Evolutionary conservation across 1,140 invertebrate genomes (phyloP), one percentile per base, ranked within the genome.

Genomic region (Procambarus clarkii): DNA sequence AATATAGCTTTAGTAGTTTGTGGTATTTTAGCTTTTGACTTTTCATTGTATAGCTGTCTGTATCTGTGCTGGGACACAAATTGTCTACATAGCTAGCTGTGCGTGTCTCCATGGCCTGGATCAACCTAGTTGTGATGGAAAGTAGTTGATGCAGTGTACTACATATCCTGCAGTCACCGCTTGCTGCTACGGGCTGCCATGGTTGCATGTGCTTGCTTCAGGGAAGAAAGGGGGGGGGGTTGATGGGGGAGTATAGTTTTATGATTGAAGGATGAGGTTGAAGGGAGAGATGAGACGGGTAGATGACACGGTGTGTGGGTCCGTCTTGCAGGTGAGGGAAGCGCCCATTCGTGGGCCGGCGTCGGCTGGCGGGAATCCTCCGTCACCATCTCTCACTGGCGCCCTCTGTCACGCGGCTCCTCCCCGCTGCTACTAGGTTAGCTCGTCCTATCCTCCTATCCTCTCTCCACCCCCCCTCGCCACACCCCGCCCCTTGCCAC

Each of bases 351-450:
- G n/a, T 93, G 92, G 92, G 92, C 92, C 50, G 92, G 92, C 54
- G 92, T 93, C 45, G 92, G 92, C 76, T 93, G 92, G 92, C 82
- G 92, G 45, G 92, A 93, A 83, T 91, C 92, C 79, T 93, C 92
- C 48, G 84, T 93, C 60, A 88, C 18, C 60, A 77, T 93, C 11
- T 76, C 90, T 34, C 89, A 89, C 87, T 93, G 92, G 92, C 89
- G 92, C 21, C 92, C 92, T 21, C 90, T 93, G 21, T 93, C 92
- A 9, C 81, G 92, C 44, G 92, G 92, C 46, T 93, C 90, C 58
- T 93, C 92, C 24, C 92, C 92, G 9, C 90, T 93, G 60, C 90
- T 93, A 54, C 91, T 88, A 79, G 88, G 92, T 93, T 78, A 93
- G 92, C 60, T 44, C n/a, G 15, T 5, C 24, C 24, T 21, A 46